Evolutionary conservation across 1,140 invertebrate genomes (phyloP), one percentile per base, ranked within the genome.

Genomic region (Piezodorus guildinii): DNA sequence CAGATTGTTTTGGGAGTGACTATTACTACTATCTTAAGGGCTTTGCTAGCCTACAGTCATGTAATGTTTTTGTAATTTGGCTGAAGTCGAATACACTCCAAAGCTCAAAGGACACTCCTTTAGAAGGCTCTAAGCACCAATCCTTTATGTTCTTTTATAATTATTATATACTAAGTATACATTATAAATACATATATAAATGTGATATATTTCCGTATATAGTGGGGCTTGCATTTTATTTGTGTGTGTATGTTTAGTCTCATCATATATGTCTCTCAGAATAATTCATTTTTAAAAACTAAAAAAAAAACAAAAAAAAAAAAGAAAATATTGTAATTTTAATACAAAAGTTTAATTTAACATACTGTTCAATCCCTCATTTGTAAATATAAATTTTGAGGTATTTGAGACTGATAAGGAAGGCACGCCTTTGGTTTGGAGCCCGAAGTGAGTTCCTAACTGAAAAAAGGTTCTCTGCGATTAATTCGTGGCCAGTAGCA

Each of bases 211-310:
- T 68, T 65, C 60, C 65, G 23, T 56, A 67, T 67, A 62, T 60
- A 45, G 63, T 70, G 67, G 69, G 69, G 68, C 65, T 70, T 71
- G 67, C 69, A 69, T 66, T 70, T 70, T 67, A 34, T 66, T n/a
- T 58, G 52, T 60, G 65, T 69, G 65, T 69, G 65, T 69, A 69
- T 59, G 63, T 61, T 66, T 65, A 66, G 58, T 69, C 46, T 67
- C 49, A 62, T 65, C 17, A 27, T 65, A 54, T 63, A 58, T 46
- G 54, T 62, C 62, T 58, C 25, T 56, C 62, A 65, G 51, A 62
- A 62, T 63, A 66, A 63, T 46, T 66, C 58, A 63, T 62, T 66
- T 60, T 63, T 60, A 63, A 43, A 45, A 49, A 49, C 65, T 58
- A 58, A 63, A 59, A 65, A 62, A 65, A 43, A 52, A 61, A 49